Evolutionary conservation across 1,140 invertebrate genomes (phyloP).

Genomic region (Pemphigus obesinymphae): DNA sequence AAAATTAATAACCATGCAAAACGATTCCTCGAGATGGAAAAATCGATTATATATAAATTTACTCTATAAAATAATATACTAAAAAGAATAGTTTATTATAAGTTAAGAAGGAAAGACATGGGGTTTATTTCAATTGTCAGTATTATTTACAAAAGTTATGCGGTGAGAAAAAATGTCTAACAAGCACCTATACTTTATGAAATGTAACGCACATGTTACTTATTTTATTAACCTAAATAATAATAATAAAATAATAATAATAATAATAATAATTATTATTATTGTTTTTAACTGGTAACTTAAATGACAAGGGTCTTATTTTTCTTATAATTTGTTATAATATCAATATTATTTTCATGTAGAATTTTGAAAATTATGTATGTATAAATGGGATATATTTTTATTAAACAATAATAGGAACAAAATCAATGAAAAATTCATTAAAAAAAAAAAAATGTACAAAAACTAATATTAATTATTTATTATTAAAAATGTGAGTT

Average conservation of each 20-base stretch:
- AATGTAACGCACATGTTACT: not conserved
- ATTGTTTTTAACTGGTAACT: conserved; percentile 30
- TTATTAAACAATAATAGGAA: conserved; percentile 37
- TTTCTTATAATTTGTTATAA: not conserved
- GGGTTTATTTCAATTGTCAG: not conserved
- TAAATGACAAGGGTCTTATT: not conserved
- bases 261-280: not conserved
- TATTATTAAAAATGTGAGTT: conserved; percentile 3
- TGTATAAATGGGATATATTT: not conserved
- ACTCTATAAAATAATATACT: conserved; percentile 11
- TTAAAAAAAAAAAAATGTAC: not conserved
- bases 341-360: conserved; percentile 12
- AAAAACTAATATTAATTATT: conserved; percentile 29
- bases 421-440: conserved; percentile 22
- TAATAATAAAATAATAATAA: not conserved
- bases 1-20: not conserved
- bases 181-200: not conserved
- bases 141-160: not conserved
- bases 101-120: conserved; percentile 14
- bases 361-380: not conserved
- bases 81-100: not conserved
- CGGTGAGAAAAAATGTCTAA: not conserved
- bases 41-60: not conserved
- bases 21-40: not conserved
- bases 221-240: conserved; percentile 3